These are phyloP conservation scores for Corydoras sp. DNA, from an alignment of 2,113 vertebrate genomes.

Conservation along the genomic window DNA sequence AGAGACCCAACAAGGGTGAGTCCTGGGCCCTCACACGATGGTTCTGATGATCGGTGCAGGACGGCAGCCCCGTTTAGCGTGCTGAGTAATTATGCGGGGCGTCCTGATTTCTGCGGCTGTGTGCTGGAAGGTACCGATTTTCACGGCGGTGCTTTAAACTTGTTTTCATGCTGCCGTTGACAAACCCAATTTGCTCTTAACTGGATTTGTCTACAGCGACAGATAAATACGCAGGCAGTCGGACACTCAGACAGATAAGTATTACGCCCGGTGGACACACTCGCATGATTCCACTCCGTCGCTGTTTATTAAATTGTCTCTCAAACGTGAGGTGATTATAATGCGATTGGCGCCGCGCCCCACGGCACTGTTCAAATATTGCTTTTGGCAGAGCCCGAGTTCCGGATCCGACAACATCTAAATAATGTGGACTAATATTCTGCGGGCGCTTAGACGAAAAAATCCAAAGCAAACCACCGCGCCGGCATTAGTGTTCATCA, in stretches of 20 bases:
- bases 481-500: conserved; percentile 11
- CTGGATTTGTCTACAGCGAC: conserved; percentile 3
- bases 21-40: no score
- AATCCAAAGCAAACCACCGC: conserved; percentile 9
- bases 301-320: conserved; percentile 22
- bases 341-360: background rate
- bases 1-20: no score
- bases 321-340: background rate
- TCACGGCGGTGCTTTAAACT: background rate
- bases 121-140: conserved; percentile 4
- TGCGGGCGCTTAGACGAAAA: background rate
- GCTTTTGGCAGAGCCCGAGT: conserved; percentile 10
- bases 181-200: conserved; percentile 15
- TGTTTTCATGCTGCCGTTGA: conserved; percentile 11
- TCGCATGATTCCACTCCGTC: background rate
- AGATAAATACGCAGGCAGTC: conserved; percentile 14
- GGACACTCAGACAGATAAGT: background rate
- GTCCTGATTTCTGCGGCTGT: no score
- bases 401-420: conserved; percentile 9
- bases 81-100: no score
- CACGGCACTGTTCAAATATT: conserved; percentile 5
- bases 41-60: no score
- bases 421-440: conserved; percentile 17
- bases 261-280: conserved; percentile 1
- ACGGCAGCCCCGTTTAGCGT: no score